phyloP scores from a whole-genome alignment of 2,888 invertebrate species.

The Coelopa pilipes region DNA sequence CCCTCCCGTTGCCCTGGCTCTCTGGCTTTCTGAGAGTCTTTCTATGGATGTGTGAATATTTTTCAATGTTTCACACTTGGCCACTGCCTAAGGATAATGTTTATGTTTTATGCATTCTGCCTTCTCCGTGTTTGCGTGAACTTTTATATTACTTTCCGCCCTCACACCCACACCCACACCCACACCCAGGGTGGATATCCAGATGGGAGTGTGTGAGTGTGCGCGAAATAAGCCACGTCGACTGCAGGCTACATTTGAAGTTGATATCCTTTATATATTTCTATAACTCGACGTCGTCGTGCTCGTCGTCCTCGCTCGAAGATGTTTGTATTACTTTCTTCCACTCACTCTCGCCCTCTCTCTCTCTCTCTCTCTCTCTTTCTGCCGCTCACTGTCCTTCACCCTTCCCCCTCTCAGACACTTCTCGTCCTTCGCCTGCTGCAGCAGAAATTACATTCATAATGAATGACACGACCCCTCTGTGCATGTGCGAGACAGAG shows the following conservation, averaged over 20 bases:
- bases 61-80: slow-evolving; percentile 27
- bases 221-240: neutral
- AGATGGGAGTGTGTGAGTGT: neutral
- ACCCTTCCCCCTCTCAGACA: too few species aligned
- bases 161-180: neutral
- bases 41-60: slow-evolving; percentile 16
- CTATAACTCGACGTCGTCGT: neutral
- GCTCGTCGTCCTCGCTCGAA: neutral
- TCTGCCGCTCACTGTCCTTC: neutral
- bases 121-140: neutral
- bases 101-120: slow-evolving; percentile 19
- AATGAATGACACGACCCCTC: too few species aligned
- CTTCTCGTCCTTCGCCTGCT: too few species aligned
- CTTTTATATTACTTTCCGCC: slow-evolving; percentile 18
- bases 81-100: neutral
- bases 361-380: neutral
- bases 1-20: too few species aligned
- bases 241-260: neutral
- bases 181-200: neutral
- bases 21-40: neutral
- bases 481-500: too few species aligned
- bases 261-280: slow-evolving; percentile 22
- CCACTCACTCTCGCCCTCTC: neutral
- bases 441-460: too few species aligned
- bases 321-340: slow-evolving; percentile 9